A percentile compares a stretch with the other conserved stretches of the same genome.
These are phyloP conservation scores for Lacerta bilineata DNA, from an alignment of 2,797 vertebrate species.

Conservation along the genomic window DNA sequence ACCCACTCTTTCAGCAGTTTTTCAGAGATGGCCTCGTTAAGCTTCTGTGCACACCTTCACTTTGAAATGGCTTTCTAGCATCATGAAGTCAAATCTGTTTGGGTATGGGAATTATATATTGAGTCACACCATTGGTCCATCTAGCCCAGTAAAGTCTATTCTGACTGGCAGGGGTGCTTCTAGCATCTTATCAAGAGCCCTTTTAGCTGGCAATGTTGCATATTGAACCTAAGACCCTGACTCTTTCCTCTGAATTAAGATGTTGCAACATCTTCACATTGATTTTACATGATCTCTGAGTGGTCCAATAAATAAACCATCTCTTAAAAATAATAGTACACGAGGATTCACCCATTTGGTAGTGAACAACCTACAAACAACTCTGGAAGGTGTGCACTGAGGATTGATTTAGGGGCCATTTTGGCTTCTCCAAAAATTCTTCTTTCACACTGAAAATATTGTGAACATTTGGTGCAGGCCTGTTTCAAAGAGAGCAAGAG, in stretches of 20 bases:
- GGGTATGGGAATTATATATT: not conserved
- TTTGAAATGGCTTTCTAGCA: not conserved
- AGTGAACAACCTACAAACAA: not conserved
- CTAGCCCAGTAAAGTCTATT: not conserved
- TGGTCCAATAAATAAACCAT: not conserved
- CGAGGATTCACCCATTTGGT: not conserved
- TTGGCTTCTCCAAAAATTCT: not conserved
- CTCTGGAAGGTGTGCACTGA: not conserved
- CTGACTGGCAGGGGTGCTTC: not conserved
- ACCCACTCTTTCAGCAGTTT: not conserved
- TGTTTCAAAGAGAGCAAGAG: not conserved
- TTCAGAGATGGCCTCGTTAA: not conserved
- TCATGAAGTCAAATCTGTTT: not conserved
- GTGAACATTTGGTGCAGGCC: not conserved
- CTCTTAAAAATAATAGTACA: not conserved
- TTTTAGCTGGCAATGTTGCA: not conserved
- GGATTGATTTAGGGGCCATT: not conserved
- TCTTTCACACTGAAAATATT: not conserved
- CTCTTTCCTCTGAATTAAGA: too few relatives aligned
- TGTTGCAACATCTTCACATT: too few relatives aligned
- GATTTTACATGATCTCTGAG: too few relatives aligned
- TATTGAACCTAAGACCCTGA: not conserved
- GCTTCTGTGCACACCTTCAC: not conserved
- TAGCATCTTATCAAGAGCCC: not conserved
- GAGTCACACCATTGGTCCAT: not conserved